A percentile compares a stretch with the other conserved stretches of the same genome.
Evolutionary conservation across 2,113 vertebrate genomes (phyloP).

Genomic region (Xiphophorus hellerii): DNA sequence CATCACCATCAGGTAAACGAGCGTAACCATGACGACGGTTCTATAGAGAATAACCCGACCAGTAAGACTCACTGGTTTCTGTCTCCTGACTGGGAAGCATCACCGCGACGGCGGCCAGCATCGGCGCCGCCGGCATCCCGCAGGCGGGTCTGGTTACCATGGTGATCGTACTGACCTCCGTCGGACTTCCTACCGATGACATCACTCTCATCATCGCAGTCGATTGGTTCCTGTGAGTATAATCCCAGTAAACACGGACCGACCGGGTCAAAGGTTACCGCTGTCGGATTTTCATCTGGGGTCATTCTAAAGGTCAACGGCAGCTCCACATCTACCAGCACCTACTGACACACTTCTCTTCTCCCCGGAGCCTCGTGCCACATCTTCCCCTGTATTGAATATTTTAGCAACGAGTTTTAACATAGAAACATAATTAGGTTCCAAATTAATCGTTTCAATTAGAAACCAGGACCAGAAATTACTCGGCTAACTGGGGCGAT

Average conservation of each 20-base stretch:
- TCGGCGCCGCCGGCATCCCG: conserved; percentile 96
- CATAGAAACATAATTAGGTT: conserved; percentile 86
- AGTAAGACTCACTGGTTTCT: not conserved
- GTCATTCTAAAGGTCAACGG: conserved; percentile 39
- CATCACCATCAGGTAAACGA: conserved; percentile 93
- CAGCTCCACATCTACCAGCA: conserved; percentile 51
- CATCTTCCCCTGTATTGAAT: conserved; percentile 72
- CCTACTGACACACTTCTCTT: conserved; percentile 77
- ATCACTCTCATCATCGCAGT: conserved; percentile 98
- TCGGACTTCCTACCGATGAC: conserved; percentile 96
- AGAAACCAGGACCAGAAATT: conserved; percentile 77
- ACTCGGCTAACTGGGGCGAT: conserved; percentile 79
- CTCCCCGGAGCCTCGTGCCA: conserved; percentile 75
- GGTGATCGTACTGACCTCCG: conserved; percentile 98
- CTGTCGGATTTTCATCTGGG: no score
- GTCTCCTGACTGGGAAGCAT: conserved; percentile 80
- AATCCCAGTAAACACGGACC: not conserved
- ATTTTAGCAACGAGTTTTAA: conserved; percentile 77
- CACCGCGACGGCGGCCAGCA: conserved; percentile 96
- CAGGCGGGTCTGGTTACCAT: conserved; percentile 98
- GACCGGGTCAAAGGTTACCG: no score
- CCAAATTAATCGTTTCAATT: conserved; percentile 83
- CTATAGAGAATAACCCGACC: rapidly evolving
- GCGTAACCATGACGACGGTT: no score
- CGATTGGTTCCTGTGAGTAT: conserved; percentile 98